phyloP scores from a whole-genome alignment of 2,113 vertebrate genomes.

The Xiphophorus couchianus region DNA sequence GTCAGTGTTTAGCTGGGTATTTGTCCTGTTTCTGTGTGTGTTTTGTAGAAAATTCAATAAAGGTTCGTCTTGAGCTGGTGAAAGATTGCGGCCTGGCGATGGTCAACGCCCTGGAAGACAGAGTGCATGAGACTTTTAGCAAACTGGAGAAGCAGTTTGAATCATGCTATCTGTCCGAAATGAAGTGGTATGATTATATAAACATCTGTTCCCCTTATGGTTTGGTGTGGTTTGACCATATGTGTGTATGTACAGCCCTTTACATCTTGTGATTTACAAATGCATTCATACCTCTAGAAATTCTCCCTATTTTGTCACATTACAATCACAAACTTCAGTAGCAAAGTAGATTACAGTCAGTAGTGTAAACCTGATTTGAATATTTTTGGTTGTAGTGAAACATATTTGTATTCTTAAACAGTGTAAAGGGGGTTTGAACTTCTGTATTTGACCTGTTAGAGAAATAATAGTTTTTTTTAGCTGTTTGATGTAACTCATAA shows the following conservation, averaged over 20 bases:
- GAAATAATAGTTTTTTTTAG: background rate
- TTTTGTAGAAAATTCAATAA: slow-evolving; percentile 78
- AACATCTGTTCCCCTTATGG: background rate
- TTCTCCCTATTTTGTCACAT: background rate
- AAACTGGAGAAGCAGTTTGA: slow-evolving; percentile 86
- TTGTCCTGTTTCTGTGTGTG: slow-evolving; percentile 3
- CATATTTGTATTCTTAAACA: background rate
- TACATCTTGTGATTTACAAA: no score
- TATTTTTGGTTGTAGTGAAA: background rate
- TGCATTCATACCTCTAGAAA: no score
- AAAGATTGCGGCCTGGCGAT: slow-evolving; percentile 80
- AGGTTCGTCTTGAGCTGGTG: slow-evolving; percentile 82
- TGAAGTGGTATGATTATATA: slow-evolving; percentile 80
- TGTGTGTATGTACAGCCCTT: background rate
- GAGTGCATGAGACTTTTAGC: slow-evolving; percentile 75
- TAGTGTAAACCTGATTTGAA: background rate
- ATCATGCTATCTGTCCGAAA: slow-evolving; percentile 82
- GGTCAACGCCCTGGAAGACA: slow-evolving; percentile 77
- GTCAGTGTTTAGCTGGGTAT: background rate
- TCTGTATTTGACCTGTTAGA: no score
- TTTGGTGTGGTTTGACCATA: background rate
- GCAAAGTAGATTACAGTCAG: no score
- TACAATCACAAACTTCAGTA: background rate
- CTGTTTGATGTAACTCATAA: background rate
- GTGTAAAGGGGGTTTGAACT: background rate